Conservation (phyloP, 2,888 invertebrate genomes). For the Sphaeridia pumilis region DNA sequence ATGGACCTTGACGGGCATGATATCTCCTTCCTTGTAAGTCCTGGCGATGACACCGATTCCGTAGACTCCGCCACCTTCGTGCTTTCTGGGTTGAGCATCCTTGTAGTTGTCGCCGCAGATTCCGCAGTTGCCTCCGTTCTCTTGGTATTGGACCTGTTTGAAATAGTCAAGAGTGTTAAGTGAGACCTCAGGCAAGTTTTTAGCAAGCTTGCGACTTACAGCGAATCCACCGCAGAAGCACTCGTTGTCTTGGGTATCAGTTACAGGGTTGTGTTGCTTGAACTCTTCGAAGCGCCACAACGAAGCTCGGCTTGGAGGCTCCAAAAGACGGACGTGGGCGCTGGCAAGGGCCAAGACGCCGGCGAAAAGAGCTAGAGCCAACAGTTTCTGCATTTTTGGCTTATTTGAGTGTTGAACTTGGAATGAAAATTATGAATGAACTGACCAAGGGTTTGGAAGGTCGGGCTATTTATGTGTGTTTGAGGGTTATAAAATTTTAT, state of each 20-base stretch:
- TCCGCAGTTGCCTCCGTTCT: slow-evolving; percentile 41
- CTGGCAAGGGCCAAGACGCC: not conserved
- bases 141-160: slow-evolving; percentile 8
- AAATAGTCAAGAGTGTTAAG: not conserved
- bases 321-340: slow-evolving; percentile 19
- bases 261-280: slow-evolving; percentile 13
- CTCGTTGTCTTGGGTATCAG: slow-evolving; percentile 15
- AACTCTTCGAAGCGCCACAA: slow-evolving; percentile 21
- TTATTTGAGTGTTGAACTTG: too few relatives aligned
- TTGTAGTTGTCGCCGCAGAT: slow-evolving; percentile 41
- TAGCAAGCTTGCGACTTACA: not conserved
- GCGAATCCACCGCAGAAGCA: slow-evolving; percentile 19
- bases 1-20: slow-evolving; percentile 5
- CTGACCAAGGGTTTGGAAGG: too few relatives aligned
- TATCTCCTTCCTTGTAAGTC: slow-evolving; percentile 26
- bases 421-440: too few relatives aligned
- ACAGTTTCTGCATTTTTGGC: too few relatives aligned
- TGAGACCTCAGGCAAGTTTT: not conserved
- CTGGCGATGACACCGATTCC: slow-evolving; percentile 37
- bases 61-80: slow-evolving; percentile 38
- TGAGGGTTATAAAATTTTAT: too few relatives aligned
- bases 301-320: slow-evolving; percentile 19
- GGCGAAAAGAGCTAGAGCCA: too few relatives aligned
- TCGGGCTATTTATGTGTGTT: too few relatives aligned
- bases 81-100: slow-evolving; percentile 34